Evolutionary conservation across 2,888 invertebrate genomes (phyloP).

Genomic region (Dinocampus coccinellae): DNA sequence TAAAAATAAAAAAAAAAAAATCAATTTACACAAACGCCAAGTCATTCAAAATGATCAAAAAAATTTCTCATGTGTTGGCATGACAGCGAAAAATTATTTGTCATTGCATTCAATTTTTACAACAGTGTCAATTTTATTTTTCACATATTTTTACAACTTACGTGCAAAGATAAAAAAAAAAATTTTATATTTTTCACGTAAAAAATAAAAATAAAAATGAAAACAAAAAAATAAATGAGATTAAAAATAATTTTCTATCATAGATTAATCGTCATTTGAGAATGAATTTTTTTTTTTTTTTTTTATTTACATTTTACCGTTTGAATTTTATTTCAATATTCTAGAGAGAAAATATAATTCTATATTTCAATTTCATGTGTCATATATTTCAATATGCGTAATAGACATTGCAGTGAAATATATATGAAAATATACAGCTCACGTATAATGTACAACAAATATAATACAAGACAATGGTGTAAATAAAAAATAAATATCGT

Average conservation of each 20-base stretch:
- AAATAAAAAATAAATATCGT: too few relatives aligned
- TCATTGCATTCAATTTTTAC: not conserved
- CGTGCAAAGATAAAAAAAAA: too few relatives aligned
- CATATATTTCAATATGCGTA: not conserved
- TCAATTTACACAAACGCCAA: not conserved
- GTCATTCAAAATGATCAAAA: not conserved
- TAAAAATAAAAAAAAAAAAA: too few relatives aligned
- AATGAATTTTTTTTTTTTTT: too few relatives aligned
- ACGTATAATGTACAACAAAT: conserved; percentile 15
- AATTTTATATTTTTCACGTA: too few relatives aligned
- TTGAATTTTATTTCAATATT: too few relatives aligned
- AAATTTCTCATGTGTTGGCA: not conserved
- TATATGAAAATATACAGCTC: conserved; percentile 16
- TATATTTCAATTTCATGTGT: not conserved
- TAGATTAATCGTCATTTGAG: too few relatives aligned
- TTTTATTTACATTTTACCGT: too few relatives aligned
- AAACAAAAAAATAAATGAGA: too few relatives aligned
- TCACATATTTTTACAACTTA: not conserved
- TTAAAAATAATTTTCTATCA: too few relatives aligned
- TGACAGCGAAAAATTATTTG: not conserved
- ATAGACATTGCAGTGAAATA: not conserved
- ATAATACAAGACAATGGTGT: too few relatives aligned
- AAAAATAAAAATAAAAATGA: too few relatives aligned
- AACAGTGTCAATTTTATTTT: not conserved
- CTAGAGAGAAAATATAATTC: not conserved